Evolutionary conservation across 2,888 invertebrate species (phyloP).

Genomic region (Meganola albula): DNA sequence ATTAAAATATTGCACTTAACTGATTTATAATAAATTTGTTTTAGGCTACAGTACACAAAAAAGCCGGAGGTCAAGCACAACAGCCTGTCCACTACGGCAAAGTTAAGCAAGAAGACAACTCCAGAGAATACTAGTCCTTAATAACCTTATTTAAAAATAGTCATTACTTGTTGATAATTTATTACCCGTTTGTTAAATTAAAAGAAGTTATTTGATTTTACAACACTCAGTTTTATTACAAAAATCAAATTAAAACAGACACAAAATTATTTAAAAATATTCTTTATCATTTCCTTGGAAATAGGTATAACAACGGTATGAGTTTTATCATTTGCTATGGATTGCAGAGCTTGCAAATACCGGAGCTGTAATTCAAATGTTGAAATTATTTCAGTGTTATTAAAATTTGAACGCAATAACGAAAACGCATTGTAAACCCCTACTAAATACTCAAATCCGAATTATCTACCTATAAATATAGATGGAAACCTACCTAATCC

Average conservation of each 20-base stretch:
- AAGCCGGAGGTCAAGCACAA: conserved; percentile 49
- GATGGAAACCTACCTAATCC: too few relatives aligned
- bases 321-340: conserved; percentile 91
- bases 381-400: too few relatives aligned
- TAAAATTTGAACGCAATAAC: too few relatives aligned
- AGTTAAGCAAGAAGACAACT: conserved; percentile 50
- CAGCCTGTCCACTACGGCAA: conserved; percentile 55
- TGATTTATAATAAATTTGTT: too few relatives aligned
- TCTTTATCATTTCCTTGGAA: conserved; percentile 81
- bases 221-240: not conserved
- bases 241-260: too few relatives aligned
- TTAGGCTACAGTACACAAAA: conserved; percentile 68
- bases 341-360: conserved; percentile 90
- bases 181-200: conserved; percentile 36
- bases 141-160: conserved; percentile 17
- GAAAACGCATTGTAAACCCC: too few relatives aligned
- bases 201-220: conserved; percentile 9
- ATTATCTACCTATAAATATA: too few relatives aligned
- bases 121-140: conserved; percentile 64
- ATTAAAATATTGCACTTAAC: too few relatives aligned
- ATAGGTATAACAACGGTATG: conserved; percentile 93
- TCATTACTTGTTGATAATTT: conserved; percentile 42
- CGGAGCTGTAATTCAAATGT: conserved; percentile 82
- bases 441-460: too few relatives aligned
- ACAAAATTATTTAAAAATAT: conserved; percentile 38